Conservation (phyloP, 2,797 vertebrate genomes). For the Salarias fasciatus region DNA sequence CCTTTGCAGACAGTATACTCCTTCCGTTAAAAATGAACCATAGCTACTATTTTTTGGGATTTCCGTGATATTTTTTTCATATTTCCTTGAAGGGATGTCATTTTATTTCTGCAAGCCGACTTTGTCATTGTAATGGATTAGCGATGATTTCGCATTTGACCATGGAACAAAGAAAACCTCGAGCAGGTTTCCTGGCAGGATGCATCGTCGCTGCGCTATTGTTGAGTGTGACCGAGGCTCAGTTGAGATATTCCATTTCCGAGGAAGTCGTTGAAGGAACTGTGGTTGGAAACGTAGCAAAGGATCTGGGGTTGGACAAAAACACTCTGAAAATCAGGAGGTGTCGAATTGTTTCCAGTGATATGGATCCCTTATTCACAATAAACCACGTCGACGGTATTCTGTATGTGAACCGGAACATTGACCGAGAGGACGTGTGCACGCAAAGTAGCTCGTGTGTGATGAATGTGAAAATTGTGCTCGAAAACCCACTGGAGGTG, state of each 20-base stretch:
- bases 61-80: too few species aligned
- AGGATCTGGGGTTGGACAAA: conserved; percentile 80
- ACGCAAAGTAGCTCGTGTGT: conserved; percentile 62
- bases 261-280: conserved; percentile 79
- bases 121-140: not conserved
- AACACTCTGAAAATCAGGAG: conserved; percentile 60
- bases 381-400: conserved; percentile 81
- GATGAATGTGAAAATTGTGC: conserved; percentile 79
- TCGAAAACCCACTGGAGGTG: conserved; percentile 80
- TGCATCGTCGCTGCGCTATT: conserved; percentile 37
- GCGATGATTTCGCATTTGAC: not conserved
- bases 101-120: too few species aligned
- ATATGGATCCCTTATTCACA: conserved; percentile 68
- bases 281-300: conserved; percentile 80
- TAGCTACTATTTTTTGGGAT: too few species aligned
- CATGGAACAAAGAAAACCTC: conserved; percentile 61
- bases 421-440: conserved; percentile 83
- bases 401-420: conserved; percentile 76
- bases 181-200: not conserved
- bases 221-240: conserved; percentile 47
- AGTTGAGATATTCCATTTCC: conserved; percentile 75
- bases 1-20: too few species aligned
- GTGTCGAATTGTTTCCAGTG: conserved; percentile 75
- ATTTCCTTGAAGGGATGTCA: too few species aligned
- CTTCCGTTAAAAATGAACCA: too few species aligned